phyloP scores from a whole-genome alignment of 2,113 vertebrate species.

The Erythrocercus mccallii region DNA sequence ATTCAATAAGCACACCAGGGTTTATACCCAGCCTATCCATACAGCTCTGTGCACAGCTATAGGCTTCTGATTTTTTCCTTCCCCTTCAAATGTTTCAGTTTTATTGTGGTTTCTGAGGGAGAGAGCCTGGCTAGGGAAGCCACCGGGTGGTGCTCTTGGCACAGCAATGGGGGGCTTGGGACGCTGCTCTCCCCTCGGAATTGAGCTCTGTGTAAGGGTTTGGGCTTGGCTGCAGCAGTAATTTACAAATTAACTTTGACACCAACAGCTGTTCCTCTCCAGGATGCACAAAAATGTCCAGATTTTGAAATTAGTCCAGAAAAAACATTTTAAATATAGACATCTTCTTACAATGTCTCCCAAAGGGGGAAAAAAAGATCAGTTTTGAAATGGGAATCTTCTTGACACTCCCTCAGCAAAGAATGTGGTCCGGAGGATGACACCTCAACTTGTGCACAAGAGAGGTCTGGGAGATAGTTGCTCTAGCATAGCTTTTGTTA shows the following conservation, averaged over 20 bases:
- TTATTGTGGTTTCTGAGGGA: rapidly evolving
- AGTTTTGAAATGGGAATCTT: not conserved
- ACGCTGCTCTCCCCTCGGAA: rapidly evolving
- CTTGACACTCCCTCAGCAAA: not conserved
- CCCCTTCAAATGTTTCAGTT: not conserved
- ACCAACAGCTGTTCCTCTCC: not conserved
- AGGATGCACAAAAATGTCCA: not conserved
- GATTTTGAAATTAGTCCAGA: not conserved
- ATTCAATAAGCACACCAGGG: not conserved
- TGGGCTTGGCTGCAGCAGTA: not conserved
- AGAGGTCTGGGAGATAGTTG: not conserved
- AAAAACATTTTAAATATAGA: not conserved
- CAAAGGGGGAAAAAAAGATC: no score
- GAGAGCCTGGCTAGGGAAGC: rapidly evolving
- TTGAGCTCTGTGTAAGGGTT: rapidly evolving
- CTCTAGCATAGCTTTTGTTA: rapidly evolving
- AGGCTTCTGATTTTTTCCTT: not conserved
- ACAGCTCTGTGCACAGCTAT: not conserved
- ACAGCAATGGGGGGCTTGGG: not conserved
- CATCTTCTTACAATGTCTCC: not conserved
- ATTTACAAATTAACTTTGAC: not conserved
- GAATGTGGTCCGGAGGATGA: no score
- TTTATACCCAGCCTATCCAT: not conserved
- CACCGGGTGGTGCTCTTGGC: conserved; percentile 50
- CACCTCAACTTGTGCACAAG: rapidly evolving